Evolutionary conservation across 2,797 vertebrate genomes (phyloP), one percentile per base, ranked within the genome.

Genomic region (Tangara arthus): DNA sequence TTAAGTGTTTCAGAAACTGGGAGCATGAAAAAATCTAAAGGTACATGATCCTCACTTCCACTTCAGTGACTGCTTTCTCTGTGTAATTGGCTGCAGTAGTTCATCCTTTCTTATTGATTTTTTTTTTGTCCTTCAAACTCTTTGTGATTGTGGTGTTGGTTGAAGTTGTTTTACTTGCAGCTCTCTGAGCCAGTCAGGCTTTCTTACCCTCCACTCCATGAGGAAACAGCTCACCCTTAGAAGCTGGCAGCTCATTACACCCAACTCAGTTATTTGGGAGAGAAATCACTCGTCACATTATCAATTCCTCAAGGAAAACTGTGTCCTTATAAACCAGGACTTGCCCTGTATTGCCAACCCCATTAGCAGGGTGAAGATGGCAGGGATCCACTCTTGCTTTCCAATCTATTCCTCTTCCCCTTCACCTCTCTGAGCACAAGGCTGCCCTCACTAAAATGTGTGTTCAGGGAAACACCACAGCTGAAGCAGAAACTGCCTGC

Each of bases 21-120:
- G 82, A 98, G 95, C 30, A 23, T 98, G 96, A 99, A 99, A 97
- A 99, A 99, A 97, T 98, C 97, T 34, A 98, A 98, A 99, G 99
- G 99, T 99, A 97, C 82, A 94, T 72, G 60, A 52, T 49, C 30
- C 32, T 79, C 72, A 12, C 50, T 49, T 83, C 27, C 3, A 1
- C 61, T 57, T 64, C 34, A 57, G 68, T 8, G 8, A 21, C 50
- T 83, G 34, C 47, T 83, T 82, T 71, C 66, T 52, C 32, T 49
- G 0, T 0, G 0, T 80, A 46, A 75, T 32, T 60, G 39, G 28
- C 65, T 71, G 39, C 30, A 46, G 44, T 47, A 53, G 42, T 47
- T 89, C 34, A n/a, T 92, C 35, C 27, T 71, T 63, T 57, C 27
- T 76, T 68, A 55, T 2, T 32, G 52, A 11, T 61, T 86, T 75